Conservation (phyloP, 2,888 invertebrate genomes). For the Arctia plantaginis region DNA sequence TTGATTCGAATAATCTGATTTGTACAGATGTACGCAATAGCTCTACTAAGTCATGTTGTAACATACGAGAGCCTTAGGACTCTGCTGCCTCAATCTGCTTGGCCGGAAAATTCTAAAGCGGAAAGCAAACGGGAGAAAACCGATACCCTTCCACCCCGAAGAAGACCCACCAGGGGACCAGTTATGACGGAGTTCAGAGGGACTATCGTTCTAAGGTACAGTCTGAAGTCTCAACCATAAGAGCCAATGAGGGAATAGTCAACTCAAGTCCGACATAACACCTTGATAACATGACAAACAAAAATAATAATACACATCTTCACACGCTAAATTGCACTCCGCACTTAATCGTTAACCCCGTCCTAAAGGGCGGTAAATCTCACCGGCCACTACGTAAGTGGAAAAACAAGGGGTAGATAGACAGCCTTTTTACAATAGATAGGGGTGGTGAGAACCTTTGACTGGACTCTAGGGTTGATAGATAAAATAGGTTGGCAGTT, state of each 20-base stretch:
- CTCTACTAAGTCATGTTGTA: too few relatives aligned
- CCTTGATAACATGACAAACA: background rate
- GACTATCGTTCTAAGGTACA: too few relatives aligned
- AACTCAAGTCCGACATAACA: too few relatives aligned
- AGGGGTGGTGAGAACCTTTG: conserved; percentile 22
- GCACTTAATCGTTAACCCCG: conserved; percentile 15
- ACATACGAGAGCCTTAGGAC: too few relatives aligned
- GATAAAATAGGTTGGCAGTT: conserved; percentile 7
- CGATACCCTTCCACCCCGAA: too few relatives aligned
- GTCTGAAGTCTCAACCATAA: too few relatives aligned
- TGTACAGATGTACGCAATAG: background rate
- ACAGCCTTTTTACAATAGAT: conserved; percentile 23
- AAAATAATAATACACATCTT: conserved; percentile 30
- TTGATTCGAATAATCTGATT: background rate
- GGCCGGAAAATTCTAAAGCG: too few relatives aligned
- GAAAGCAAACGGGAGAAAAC: too few relatives aligned
- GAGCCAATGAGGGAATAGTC: too few relatives aligned
- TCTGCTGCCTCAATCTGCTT: too few relatives aligned
- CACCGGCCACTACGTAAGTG: conserved; percentile 37
- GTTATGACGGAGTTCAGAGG: too few relatives aligned
- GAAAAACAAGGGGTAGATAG: conserved; percentile 46
- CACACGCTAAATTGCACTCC: conserved; percentile 7
- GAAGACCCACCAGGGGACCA: too few relatives aligned
- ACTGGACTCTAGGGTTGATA: conserved; percentile 13
- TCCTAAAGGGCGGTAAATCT: conserved; percentile 43